A percentile compares a stretch with the other conserved stretches of the same genome.
These are phyloP conservation scores for Paguma larvata DNA, from an alignment of 2,797 vertebrate genomes.

Conservation along the genomic window DNA sequence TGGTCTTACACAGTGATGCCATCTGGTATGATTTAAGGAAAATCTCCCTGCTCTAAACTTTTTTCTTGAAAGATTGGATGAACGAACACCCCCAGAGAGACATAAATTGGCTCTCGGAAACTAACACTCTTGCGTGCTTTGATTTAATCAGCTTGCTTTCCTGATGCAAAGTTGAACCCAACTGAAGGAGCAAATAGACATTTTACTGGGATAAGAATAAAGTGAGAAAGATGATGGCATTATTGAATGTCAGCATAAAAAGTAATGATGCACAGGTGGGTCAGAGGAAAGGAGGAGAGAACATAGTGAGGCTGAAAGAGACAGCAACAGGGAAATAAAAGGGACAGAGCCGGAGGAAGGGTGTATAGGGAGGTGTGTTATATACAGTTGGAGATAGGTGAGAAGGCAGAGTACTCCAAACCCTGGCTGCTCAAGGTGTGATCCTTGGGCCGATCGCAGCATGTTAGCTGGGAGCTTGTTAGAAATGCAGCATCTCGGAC, in stretches of 20 bases:
- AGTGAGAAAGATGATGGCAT: neutral
- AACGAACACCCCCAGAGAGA: neutral
- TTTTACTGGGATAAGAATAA: constrained; percentile 11
- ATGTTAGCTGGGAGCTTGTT: neutral
- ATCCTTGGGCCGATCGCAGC: neutral
- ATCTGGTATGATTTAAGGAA: constrained; percentile 5
- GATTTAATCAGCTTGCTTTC: constrained; percentile 13
- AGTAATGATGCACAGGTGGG: neutral
- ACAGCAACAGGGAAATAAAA: neutral
- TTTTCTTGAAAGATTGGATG: neutral
- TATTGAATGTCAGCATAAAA: constrained; percentile 20
- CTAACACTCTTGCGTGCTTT: neutral
- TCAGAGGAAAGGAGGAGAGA: neutral
- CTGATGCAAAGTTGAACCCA: neutral
- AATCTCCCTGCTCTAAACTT: neutral
- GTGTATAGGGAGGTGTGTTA: neutral
- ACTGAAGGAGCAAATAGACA: neutral
- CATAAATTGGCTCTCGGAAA: constrained; percentile 17
- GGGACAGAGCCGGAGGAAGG: neutral
- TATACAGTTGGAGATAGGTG: neutral
- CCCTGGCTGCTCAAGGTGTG: neutral
- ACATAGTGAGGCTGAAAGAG: neutral
- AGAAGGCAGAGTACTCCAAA: neutral
- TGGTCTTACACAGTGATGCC: neutral
- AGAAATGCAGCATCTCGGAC: neutral